Evolutionary conservation across 2,888 invertebrate genomes (phyloP).

Genomic region (Stenchaetothrips biformis): DNA sequence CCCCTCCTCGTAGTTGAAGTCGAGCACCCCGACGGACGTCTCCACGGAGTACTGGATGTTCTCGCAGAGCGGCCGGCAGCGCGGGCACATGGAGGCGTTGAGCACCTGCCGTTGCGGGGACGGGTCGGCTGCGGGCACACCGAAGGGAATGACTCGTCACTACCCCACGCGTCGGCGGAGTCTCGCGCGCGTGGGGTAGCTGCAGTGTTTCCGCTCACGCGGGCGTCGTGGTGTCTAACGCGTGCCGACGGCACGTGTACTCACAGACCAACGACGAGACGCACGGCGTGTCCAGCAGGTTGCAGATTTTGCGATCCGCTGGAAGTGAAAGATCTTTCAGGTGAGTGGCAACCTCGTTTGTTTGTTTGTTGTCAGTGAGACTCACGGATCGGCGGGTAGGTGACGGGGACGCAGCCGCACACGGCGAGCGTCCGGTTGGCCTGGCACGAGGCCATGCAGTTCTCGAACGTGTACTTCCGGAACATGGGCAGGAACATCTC

Average conservation of each 20-base stretch:
- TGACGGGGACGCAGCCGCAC: conserved; percentile 60
- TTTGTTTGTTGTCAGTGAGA: conserved; percentile 13
- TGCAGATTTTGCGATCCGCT: background rate
- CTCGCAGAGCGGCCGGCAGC: background rate
- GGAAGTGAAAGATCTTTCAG: background rate
- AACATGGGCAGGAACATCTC: conserved; percentile 48
- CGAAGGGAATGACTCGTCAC: too few relatives aligned
- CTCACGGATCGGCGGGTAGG: conserved; percentile 49
- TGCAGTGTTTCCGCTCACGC: too few relatives aligned
- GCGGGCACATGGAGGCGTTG: conserved; percentile 6
- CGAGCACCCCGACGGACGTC: conserved; percentile 4
- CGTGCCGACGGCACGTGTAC: background rate
- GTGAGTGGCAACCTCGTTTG: too few relatives aligned
- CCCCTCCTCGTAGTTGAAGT: background rate
- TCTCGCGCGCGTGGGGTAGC: too few relatives aligned
- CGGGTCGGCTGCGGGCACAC: too few relatives aligned
- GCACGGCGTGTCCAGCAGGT: background rate
- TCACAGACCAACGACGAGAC: background rate
- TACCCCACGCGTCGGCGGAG: too few relatives aligned
- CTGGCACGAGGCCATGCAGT: conserved; percentile 60
- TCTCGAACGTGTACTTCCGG: conserved; percentile 57
- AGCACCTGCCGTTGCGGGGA: background rate
- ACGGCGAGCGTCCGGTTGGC: conserved; percentile 46
- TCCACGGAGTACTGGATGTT: background rate
- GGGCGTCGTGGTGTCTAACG: too few relatives aligned